Conservation (phyloP, 2,888 invertebrate genomes). For the Vandiemenella viatica region DNA sequence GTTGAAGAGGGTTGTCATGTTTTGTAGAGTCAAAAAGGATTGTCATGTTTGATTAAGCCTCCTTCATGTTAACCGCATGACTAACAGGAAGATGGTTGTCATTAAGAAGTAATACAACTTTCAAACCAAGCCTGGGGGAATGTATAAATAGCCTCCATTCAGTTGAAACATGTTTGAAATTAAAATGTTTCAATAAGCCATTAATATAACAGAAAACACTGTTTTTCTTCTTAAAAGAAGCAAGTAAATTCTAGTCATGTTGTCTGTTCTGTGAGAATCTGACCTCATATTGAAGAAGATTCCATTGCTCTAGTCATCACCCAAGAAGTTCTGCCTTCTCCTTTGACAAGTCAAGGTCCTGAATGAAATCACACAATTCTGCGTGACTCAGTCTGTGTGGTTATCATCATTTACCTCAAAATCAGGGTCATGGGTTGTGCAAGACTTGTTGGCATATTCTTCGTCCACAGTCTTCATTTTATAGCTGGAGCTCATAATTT, state of each 20-base stretch:
- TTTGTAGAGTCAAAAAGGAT: too few species aligned
- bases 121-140: neutral
- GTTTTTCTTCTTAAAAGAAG: neutral
- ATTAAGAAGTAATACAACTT: neutral
- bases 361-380: too few species aligned
- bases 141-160: too few species aligned
- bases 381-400: too few species aligned
- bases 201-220: neutral
- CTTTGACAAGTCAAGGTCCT: too few species aligned
- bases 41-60: neutral
- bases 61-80: neutral
- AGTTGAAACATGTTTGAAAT: too few species aligned
- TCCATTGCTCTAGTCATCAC: neutral
- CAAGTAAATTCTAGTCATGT: neutral
- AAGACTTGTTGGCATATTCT: conserved; percentile 2
- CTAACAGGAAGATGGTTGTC: neutral
- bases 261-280: neutral
- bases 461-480: conserved; percentile 3
- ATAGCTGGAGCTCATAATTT: neutral
- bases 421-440: neutral
- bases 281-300: neutral
- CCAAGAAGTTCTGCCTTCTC: too few species aligned
- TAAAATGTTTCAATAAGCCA: neutral
- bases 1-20: too few species aligned
- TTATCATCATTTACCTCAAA: neutral